phyloP scores from a whole-genome alignment of 2,888 invertebrate genomes.

The Coelopa pilipes region DNA sequence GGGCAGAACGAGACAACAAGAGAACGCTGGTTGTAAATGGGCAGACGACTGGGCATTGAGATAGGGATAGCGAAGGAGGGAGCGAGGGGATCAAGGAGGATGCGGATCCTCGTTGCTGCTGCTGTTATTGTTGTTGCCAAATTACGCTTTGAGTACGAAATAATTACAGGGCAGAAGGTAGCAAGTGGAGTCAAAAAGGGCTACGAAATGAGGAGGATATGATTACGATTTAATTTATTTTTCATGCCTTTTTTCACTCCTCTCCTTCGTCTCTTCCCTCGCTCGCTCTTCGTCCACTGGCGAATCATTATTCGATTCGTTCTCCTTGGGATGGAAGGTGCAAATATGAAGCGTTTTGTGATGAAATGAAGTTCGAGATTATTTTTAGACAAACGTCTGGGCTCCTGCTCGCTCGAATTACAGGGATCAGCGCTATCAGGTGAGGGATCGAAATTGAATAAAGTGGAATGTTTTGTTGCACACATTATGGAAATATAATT shows the following conservation, averaged over 20 bases:
- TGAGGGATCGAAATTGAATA: too few species aligned
- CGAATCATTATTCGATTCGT: too few species aligned
- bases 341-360: background rate
- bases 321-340: background rate
- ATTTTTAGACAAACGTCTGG: conserved; percentile 3
- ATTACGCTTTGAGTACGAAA: conserved; percentile 39
- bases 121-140: conserved; percentile 28
- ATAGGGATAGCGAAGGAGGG: too few species aligned
- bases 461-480: background rate
- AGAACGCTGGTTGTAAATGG: too few species aligned
- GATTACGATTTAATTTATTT: conserved; percentile 24
- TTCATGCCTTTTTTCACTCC: conserved; percentile 4
- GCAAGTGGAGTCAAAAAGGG: background rate
- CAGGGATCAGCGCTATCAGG: too few species aligned
- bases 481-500: too few species aligned
- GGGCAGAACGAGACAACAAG: too few species aligned
- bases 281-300: too few species aligned
- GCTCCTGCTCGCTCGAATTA: background rate
- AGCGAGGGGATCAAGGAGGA: background rate
- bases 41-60: too few species aligned
- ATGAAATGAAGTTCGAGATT: conserved; percentile 1
- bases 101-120: conserved; percentile 7
- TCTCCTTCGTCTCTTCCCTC: background rate
- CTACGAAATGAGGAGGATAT: conserved; percentile 14
- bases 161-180: conserved; percentile 33